Evolutionary conservation across 1,140 invertebrate genomes (phyloP).

Genomic region (Aphis gossypii): DNA sequence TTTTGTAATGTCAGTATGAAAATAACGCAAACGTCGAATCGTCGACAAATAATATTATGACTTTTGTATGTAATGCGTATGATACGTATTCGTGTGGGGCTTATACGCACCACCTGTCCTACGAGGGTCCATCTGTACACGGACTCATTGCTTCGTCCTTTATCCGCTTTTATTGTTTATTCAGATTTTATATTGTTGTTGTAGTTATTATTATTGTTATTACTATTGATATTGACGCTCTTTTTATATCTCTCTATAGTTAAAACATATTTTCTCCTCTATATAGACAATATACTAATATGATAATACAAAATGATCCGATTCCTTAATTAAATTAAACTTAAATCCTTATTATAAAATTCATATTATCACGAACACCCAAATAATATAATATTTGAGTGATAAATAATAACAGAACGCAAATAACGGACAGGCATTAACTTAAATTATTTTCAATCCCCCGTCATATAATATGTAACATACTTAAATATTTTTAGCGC

Average conservation of each 20-base stretch:
- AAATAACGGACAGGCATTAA: no score
- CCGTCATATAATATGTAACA: no score
- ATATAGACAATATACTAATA: neutral
- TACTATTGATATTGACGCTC: neutral
- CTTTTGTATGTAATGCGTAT: neutral
- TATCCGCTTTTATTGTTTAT: conserved; percentile 6
- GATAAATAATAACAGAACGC: no score
- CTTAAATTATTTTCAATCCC: no score
- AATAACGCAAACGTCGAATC: neutral
- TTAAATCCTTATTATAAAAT: no score
- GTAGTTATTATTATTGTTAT: neutral
- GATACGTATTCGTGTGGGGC: neutral
- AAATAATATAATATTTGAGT: no score
- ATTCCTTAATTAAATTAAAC: no score
- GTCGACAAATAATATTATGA: neutral
- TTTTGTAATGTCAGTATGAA: neutral
- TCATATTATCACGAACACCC: no score
- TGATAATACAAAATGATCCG: neutral
- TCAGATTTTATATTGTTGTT: neutral
- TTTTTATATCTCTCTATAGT: neutral
- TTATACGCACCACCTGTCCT: neutral
- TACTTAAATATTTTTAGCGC: no score
- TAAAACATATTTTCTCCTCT: neutral
- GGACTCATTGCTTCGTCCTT: neutral
- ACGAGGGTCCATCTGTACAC: neutral